Evolutionary conservation across 2,888 invertebrate species (phyloP).

Genomic region (Myopa tessellatipennis): DNA sequence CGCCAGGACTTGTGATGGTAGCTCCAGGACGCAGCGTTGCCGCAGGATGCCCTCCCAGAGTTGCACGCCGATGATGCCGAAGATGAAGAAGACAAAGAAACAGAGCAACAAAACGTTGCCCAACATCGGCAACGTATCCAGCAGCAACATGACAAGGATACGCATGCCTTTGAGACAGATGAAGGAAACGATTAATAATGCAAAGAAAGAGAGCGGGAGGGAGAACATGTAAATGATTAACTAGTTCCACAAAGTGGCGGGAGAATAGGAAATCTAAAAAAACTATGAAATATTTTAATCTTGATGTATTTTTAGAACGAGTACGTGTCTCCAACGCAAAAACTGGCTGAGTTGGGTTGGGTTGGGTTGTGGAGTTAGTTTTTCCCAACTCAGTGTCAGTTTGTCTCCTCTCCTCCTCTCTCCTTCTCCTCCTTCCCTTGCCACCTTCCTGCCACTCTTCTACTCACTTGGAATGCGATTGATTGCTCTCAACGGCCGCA

Average conservation of each 20-base stretch:
- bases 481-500: conserved; percentile 96
- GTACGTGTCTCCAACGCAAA: no score
- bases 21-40: conserved; percentile 89
- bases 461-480: conserved; percentile 99
- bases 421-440: background rate
- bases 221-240: no score
- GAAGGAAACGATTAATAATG: no score
- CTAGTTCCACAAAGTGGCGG: no score
- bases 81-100: conserved; percentile 99
- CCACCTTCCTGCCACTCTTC: background rate
- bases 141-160: conserved; percentile 95
- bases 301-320: no score
- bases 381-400: no score
- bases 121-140: conserved; percentile 99
- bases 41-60: conserved; percentile 98
- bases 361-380: no score
- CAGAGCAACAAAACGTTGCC: conserved; percentile 98
- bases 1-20: conserved; percentile 77
- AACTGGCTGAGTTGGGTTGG: no score
- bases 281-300: no score
- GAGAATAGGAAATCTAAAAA: no score
- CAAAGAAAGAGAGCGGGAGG: no score
- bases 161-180: conserved; percentile 83
- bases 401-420: no score
- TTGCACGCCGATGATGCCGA: conserved; percentile 99